A percentile compares a stretch with the other conserved stretches of the same genome.
These are phyloP conservation scores for Neogobius melanostomus DNA, from an alignment of 2,113 vertebrate genomes.

Conservation along the genomic window DNA sequence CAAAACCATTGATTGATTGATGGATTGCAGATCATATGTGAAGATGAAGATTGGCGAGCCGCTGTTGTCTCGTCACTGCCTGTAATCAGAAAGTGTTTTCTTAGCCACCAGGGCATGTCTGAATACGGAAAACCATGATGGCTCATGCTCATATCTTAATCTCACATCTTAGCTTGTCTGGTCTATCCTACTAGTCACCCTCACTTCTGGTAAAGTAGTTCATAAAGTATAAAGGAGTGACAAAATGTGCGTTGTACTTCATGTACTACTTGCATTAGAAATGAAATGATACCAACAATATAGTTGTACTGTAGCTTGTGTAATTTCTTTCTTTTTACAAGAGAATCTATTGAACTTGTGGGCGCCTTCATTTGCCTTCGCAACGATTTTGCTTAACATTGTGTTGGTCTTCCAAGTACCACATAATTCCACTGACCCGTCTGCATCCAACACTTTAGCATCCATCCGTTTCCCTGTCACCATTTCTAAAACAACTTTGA, in stretches of 20 bases:
- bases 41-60: constrained; percentile 21
- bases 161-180: constrained; percentile 36
- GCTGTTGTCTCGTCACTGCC: constrained; percentile 2
- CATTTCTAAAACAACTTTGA: neutral
- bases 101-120: neutral
- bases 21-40: too few species aligned
- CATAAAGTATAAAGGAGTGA: neutral
- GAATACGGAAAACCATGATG: constrained; percentile 23
- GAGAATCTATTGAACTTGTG: too few species aligned
- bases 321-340: too few species aligned
- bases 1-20: too few species aligned
- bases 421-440: neutral
- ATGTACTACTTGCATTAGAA: neutral
- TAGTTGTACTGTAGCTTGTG: too few species aligned
- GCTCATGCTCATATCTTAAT: constrained; percentile 40
- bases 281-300: too few species aligned
- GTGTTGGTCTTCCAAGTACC: neutral
- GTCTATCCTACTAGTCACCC: constrained; percentile 19
- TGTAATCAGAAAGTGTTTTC: constrained; percentile 3
- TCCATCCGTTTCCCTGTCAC: neutral
- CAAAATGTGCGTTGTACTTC: neutral
- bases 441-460: neutral
- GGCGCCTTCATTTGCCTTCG: neutral
- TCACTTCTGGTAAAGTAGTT: constrained; percentile 16
- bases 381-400: neutral